Conservation (phyloP, 2,888 invertebrate species). For the Plagodis dolabraria region DNA sequence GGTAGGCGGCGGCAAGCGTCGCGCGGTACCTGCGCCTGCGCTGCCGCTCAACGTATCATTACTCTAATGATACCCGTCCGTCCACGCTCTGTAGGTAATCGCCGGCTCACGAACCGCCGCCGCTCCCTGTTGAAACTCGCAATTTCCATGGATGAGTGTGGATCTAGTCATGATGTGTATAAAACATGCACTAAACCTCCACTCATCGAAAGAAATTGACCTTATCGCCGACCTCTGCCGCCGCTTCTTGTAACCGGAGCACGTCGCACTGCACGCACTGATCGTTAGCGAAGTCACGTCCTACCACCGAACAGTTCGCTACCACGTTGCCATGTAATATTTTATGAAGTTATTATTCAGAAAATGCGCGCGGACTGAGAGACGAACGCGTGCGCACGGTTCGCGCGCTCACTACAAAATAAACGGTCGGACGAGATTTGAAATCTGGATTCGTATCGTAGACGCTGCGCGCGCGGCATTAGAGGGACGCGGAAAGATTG, state of each 20-base stretch:
- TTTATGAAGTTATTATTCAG: constrained; percentile 57
- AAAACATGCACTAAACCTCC: constrained; percentile 90
- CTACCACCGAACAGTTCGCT: constrained; percentile 73
- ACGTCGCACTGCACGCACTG: constrained; percentile 79
- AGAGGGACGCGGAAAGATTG: constrained; percentile 55
- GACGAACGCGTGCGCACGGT: constrained; percentile 62
- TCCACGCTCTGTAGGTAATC: constrained; percentile 49
- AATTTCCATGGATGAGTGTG: constrained; percentile 91
- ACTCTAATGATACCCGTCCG: constrained; percentile 68
- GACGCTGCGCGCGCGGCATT: constrained; percentile 73
- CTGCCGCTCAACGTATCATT: constrained; percentile 68
- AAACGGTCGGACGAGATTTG: constrained; percentile 85
- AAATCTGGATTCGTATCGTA: constrained; percentile 80
- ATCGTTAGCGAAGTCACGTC: constrained; percentile 76
- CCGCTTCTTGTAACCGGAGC: constrained; percentile 56
- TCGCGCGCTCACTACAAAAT: constrained; percentile 77
- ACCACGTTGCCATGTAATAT: constrained; percentile 72
- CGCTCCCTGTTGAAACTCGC: constrained; percentile 74
- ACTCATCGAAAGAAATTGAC: constrained; percentile 89
- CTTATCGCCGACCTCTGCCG: constrained; percentile 52
- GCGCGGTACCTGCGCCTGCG: constrained; percentile 1
- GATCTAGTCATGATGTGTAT: constrained; percentile 89
- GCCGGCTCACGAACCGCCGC: constrained; percentile 55
- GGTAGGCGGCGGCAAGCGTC: constrained; percentile 68
- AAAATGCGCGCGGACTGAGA: constrained; percentile 53